Evolutionary conservation across 2,797 vertebrate species (phyloP).

Genomic region (Spinus olivaceus): DNA sequence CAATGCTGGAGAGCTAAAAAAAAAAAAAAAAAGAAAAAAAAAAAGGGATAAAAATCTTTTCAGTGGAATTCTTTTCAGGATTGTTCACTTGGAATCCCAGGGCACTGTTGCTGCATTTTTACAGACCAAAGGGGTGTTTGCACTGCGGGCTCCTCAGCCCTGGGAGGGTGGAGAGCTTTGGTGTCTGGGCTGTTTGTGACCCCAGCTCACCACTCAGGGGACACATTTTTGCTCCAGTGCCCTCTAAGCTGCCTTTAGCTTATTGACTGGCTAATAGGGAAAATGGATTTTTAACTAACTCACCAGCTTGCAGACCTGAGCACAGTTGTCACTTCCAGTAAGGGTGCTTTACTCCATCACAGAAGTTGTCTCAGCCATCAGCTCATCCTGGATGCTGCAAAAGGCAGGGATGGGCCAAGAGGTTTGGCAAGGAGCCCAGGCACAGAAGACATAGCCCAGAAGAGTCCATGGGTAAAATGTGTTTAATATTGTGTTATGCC

Average conservation of each 20-base stretch:
- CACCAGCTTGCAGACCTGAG: not conserved
- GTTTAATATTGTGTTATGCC: not conserved
- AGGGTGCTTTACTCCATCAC: conserved; percentile 21
- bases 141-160: not conserved
- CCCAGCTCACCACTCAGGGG: not conserved
- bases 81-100: not conserved
- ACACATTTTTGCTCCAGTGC: conserved; percentile 2
- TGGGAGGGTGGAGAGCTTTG: not conserved
- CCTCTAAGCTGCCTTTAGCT: conserved; percentile 38
- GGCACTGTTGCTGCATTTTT: not conserved
- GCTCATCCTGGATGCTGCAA: not conserved
- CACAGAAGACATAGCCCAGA: not conserved
- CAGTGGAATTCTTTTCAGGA: not conserved
- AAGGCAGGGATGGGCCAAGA: conserved; percentile 1
- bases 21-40: too few relatives aligned
- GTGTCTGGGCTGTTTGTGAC: not conserved
- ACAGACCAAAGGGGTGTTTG: not conserved
- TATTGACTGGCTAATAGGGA: conserved; percentile 58
- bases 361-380: not conserved
- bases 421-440: conserved; percentile 9
- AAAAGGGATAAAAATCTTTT: not conserved
- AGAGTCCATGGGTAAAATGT: not conserved
- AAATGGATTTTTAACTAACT: conserved; percentile 60
- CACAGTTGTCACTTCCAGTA: conserved; percentile 39
- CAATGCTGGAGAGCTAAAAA: not conserved